A percentile compares a stretch with the other conserved stretches of the same genome.
Evolutionary conservation across 2,888 invertebrate genomes (phyloP).

Genomic region (Caenorhabditis becei): DNA sequence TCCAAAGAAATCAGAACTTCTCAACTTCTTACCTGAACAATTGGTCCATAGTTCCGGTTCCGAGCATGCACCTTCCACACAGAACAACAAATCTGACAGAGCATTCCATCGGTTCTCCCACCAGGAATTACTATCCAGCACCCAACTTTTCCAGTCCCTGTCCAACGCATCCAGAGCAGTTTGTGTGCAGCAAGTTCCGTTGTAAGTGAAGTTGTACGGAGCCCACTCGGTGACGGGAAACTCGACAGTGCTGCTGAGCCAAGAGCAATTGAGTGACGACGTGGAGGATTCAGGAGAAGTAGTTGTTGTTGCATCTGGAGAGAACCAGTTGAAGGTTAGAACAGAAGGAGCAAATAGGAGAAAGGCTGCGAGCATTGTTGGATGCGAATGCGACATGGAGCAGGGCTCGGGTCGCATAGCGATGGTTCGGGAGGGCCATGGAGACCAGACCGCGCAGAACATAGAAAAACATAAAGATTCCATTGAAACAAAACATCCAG

Average conservation of each 20-base stretch:
- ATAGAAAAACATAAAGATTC: too few relatives aligned
- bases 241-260: background rate
- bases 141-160: background rate
- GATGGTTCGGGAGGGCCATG: too few relatives aligned
- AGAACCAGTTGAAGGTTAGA: background rate
- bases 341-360: background rate
- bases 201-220: background rate
- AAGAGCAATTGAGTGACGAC: background rate
- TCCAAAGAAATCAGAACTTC: too few relatives aligned
- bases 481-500: too few relatives aligned
- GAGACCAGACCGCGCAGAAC: too few relatives aligned
- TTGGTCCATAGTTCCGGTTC: background rate
- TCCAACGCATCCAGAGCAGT: background rate
- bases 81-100: background rate
- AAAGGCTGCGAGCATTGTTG: background rate
- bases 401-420: too few relatives aligned
- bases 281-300: background rate
- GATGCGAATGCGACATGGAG: too few relatives aligned
- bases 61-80: background rate
- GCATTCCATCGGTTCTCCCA: background rate
- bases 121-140: background rate
- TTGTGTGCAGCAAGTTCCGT: background rate
- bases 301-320: background rate
- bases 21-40: conserved; percentile 7
- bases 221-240: background rate